Base-by-base conservation (phyloP, 2,888 invertebrate species). In the Litoditis marina region DNA sequence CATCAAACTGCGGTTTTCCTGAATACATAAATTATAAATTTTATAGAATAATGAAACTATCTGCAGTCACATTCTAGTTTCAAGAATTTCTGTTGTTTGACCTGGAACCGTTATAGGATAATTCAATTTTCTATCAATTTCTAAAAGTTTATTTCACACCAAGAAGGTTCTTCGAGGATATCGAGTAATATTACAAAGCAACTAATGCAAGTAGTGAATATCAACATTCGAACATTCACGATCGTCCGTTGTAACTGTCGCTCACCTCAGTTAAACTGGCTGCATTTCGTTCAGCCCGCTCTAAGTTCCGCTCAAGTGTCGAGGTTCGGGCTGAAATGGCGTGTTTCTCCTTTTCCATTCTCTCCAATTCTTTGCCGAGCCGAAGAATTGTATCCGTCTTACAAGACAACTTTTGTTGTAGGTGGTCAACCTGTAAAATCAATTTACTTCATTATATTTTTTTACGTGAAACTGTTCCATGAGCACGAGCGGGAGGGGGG, bases 361-460 rank as follows among this genome's bases (percentile, higher is more conserved):
- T 47, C 51, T 73, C 71, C 25, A 73, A 56, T 54, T 73, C 75
- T 42, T 70, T 61, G 16, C 75, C 75, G 16, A 75, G 64, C n/a
- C 75, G 52, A 0, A 75, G 64, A 7, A 75, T 70, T 5, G 75
- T 71, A 22, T 75, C 75, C 0, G 73, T 75, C 59, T 75, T 75
- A 2, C 70, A 65, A 32, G 54, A 51, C 25, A 71, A 53, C 64
- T 71, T 69, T 53, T 65, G 64, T 59, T 75, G 67, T 2, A 71
- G 60, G 28, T 60, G 56, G 3, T 63, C 54, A 6, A 73, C 49
- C 74, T 72, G 28, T n/a, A n/a, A 50, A 63, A 34, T 32, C 3
- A 25, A n/a, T n/a, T n/a, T n/a, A n/a, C n/a, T n/a, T n/a, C n/a
- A n/a, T n/a, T n/a, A n/a, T n/a, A n/a, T n/a, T n/a, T n/a, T n/a